Evolutionary conservation across 37 sponge, comb jelly and placozoan genomes (phyloP).

Genomic region (Sycon ciliatum): DNA sequence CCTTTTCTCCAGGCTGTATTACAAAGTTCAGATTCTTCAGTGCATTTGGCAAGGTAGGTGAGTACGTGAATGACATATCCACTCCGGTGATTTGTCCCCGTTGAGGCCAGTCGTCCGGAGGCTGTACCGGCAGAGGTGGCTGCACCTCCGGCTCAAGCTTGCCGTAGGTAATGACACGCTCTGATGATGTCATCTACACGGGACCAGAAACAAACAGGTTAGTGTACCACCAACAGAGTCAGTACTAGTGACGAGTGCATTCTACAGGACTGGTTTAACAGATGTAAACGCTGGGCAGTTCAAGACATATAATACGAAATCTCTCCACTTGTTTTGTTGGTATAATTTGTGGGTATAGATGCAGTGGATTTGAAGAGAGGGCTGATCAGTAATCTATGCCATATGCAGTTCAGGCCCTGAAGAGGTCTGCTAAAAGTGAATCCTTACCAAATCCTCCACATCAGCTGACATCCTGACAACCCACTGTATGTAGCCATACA

Average conservation of each 20-base stretch:
- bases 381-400: no score
- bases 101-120: constrained; percentile 50
- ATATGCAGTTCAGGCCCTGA: no score
- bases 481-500: constrained; percentile 66
- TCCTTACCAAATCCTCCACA: constrained; percentile 57
- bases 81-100: constrained; percentile 35
- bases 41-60: constrained; percentile 30
- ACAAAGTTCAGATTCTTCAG: constrained; percentile 40
- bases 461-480: constrained; percentile 64
- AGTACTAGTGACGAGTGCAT: no score
- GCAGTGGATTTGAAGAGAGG: no score
- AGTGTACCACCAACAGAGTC: no score
- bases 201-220: no score
- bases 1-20: constrained; percentile 55
- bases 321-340: no score
- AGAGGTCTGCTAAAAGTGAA: no score
- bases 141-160: constrained; percentile 43
- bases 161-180: constrained; percentile 53
- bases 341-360: no score
- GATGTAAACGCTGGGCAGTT: no score
- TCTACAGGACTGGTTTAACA: no score
- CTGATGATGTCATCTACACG: constrained; percentile 65
- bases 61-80: constrained; percentile 38
- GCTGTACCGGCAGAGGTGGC: constrained; percentile 19
- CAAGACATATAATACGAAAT: no score